Evolutionary conservation across 2,888 invertebrate species (phyloP).

Genomic region (Perdita meconis): DNA sequence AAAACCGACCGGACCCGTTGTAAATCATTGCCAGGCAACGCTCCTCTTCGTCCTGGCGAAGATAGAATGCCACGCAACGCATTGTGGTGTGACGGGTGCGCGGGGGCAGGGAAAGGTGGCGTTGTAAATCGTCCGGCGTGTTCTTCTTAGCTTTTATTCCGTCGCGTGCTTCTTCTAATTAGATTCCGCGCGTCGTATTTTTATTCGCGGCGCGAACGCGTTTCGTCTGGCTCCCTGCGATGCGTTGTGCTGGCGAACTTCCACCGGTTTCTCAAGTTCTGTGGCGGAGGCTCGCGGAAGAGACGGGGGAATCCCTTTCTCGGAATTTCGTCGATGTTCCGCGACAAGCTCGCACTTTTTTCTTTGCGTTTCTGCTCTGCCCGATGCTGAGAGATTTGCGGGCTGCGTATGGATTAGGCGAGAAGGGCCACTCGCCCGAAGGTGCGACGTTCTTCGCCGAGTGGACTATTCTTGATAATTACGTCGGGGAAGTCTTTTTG

Average conservation of each 20-base stretch:
- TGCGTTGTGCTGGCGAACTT: background rate
- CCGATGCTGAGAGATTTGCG: background rate
- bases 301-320: slow-evolving; percentile 13
- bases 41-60: slow-evolving; percentile 15
- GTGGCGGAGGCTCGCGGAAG: background rate
- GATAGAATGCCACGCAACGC: slow-evolving; percentile 18
- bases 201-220: slow-evolving; percentile 28
- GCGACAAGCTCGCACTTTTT: background rate
- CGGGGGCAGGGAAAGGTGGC: background rate
- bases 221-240: background rate
- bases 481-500: no score
- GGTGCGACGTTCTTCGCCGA: no score
- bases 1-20: slow-evolving; percentile 48
- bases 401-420: background rate
- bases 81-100: background rate
- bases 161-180: slow-evolving; percentile 48
- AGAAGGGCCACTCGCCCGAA: background rate
- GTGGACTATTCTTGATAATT: no score
- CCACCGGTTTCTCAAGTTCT: slow-evolving; percentile 2
- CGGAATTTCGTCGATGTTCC: slow-evolving; percentile 12
- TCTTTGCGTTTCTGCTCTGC: background rate
- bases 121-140: slow-evolving; percentile 40
- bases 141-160: slow-evolving; percentile 41
- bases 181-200: slow-evolving; percentile 46
- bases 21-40: slow-evolving; percentile 46